phyloP scores from a whole-genome alignment of 2,888 invertebrate genomes.

The Ochropleura plecta region DNA sequence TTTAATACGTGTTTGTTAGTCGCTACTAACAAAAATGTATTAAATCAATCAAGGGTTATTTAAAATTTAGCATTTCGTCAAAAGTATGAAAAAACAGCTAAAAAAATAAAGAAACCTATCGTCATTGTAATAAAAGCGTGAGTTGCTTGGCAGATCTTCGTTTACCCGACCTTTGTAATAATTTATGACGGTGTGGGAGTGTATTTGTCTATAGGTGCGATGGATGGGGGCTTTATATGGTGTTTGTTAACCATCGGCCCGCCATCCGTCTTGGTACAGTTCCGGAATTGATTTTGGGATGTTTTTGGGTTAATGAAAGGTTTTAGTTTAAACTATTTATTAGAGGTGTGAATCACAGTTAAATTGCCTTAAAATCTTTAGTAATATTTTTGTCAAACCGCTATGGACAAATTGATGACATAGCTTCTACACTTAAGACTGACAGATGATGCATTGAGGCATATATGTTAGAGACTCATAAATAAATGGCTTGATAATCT shows the following conservation, averaged over 20 bases:
- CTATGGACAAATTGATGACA: too few species aligned
- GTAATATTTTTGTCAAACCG: neutral
- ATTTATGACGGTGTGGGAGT: slow-evolving; percentile 50
- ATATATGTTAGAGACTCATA: too few species aligned
- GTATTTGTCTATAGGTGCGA: slow-evolving; percentile 43
- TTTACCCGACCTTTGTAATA: slow-evolving; percentile 29
- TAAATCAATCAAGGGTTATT: too few species aligned
- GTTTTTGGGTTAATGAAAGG: slow-evolving; percentile 3
- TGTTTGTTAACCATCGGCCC: slow-evolving; percentile 39
- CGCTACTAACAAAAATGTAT: too few species aligned
- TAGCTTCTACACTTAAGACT: too few species aligned
- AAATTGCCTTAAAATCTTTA: neutral
- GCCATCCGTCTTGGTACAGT: slow-evolving; percentile 40
- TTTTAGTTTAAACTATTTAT: neutral
- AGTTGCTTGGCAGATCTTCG: slow-evolving; percentile 1
- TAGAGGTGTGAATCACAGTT: neutral
- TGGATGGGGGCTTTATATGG: slow-evolving; percentile 40
- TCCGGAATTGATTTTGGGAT: neutral
- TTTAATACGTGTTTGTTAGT: too few species aligned
- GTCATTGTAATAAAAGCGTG: slow-evolving; percentile 1
- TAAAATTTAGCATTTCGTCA: too few species aligned
- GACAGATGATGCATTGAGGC: too few species aligned
- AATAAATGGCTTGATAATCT: too few species aligned
- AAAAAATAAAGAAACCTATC: neutral
- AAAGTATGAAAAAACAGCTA: too few species aligned